Evolutionary conservation across 2,113 vertebrate genomes (phyloP).

Genomic region (Odontophorus gujanensis): DNA sequence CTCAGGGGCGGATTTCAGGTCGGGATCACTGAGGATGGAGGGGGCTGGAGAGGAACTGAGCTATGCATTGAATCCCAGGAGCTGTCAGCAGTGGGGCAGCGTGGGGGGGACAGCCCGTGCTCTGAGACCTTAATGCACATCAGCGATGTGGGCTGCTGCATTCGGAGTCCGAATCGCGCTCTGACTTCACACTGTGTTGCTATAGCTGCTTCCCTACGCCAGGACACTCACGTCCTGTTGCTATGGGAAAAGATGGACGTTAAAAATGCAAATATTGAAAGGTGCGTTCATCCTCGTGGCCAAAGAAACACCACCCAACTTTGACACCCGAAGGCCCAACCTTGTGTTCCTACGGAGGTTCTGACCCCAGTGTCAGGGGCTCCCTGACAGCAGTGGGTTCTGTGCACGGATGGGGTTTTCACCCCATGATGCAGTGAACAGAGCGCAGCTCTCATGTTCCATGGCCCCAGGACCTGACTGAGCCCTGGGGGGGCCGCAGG

Average conservation of each 20-base stretch:
- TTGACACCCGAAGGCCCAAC: neutral
- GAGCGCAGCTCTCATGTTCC: too few species aligned
- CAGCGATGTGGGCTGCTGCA: neutral
- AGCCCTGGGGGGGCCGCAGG: neutral
- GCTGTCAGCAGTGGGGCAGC: too few species aligned
- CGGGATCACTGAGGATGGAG: too few species aligned
- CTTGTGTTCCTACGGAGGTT: neutral
- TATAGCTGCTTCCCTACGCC: conserved; percentile 9
- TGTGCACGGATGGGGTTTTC: neutral
- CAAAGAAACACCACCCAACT: neutral
- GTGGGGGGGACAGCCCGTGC: too few species aligned
- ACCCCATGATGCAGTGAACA: neutral
- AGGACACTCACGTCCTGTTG: conserved; percentile 40
- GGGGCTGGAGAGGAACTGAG: too few species aligned
- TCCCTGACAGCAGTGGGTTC: too few species aligned
- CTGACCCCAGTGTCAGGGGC: neutral
- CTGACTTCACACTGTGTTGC: conserved; percentile 40
- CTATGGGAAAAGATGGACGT: conserved; percentile 41
- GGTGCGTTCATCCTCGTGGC: neutral
- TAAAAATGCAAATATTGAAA: conserved; percentile 49
- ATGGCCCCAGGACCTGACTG: too few species aligned
- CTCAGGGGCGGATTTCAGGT: too few species aligned
- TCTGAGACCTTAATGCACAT: too few species aligned
- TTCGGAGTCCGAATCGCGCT: neutral
- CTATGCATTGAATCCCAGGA: too few species aligned